A percentile compares a stretch with the other conserved stretches of the same genome.
These are phyloP conservation scores for Drosophila villosipedis DNA, from an alignment of 2,888 invertebrate species.

Conservation along the genomic window DNA sequence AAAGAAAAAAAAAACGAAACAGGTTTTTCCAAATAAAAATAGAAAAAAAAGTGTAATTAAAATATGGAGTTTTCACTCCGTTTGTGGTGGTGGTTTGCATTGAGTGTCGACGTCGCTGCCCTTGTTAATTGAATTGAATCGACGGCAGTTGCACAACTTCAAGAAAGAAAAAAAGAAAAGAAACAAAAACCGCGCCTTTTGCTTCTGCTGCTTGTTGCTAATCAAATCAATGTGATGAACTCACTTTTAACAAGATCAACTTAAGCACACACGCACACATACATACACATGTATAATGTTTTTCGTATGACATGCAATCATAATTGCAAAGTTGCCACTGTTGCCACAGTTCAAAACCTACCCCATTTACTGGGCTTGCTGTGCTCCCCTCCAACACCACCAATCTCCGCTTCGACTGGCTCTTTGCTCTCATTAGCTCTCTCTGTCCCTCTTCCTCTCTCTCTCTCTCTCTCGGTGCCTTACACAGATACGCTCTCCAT, in stretches of 20 bases:
- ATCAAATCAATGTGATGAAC: conserved; percentile 65
- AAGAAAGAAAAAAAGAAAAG: conserved; percentile 11
- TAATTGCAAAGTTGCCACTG: conserved; percentile 51
- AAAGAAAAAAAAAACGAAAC: conserved; percentile 33
- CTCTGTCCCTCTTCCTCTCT: conserved; percentile 32
- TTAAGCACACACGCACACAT: conserved; percentile 12
- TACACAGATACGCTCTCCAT: conserved; percentile 33
- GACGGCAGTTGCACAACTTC: conserved; percentile 48
- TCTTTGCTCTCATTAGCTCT: conserved; percentile 37
- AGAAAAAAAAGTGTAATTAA: conserved; percentile 23
- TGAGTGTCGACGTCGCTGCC: conserved; percentile 32
- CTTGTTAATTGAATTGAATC: conserved; percentile 44
- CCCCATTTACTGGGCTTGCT: conserved; percentile 47
- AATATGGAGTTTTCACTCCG: conserved; percentile 54
- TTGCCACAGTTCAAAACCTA: conserved; percentile 50
- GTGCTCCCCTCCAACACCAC: conserved; percentile 5
- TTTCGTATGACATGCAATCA: conserved; percentile 58
- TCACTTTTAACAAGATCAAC: conserved; percentile 61
- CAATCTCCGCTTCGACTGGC: neutral
- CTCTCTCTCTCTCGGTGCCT: conserved; percentile 19
- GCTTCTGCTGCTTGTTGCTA: conserved; percentile 34
- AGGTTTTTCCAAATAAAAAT: conserved; percentile 45
- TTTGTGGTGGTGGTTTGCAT: conserved; percentile 65
- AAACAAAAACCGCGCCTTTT: conserved; percentile 42
- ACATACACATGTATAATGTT: conserved; percentile 1